Evolutionary conservation across 2,888 invertebrate genomes (phyloP).

Genomic region (Drosophila ochracea): DNA sequence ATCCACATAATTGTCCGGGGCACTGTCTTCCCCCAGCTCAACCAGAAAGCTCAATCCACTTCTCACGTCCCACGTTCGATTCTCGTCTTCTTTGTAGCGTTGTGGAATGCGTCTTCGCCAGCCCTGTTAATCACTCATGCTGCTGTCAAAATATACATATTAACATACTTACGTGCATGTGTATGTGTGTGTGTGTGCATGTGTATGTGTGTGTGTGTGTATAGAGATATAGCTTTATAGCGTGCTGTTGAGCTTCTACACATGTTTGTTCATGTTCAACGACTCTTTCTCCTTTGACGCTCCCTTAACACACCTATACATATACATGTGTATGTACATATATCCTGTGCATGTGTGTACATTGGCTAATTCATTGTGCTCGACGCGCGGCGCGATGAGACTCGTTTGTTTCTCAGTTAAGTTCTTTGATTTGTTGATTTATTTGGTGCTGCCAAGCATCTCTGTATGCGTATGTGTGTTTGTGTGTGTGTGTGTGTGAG

Average conservation of each 20-base stretch:
- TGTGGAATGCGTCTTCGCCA: conserved; percentile 14
- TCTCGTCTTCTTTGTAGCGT: not conserved
- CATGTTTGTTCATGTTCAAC: conserved; percentile 32
- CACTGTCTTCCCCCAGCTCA: not conserved
- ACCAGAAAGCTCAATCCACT: not conserved
- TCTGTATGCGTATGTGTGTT: not conserved
- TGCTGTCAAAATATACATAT: conserved; percentile 40
- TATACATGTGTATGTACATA: not conserved
- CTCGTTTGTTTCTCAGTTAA: conserved; percentile 62
- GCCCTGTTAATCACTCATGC: conserved; percentile 62
- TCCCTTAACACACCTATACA: conserved; percentile 28
- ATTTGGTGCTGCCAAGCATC: conserved; percentile 37
- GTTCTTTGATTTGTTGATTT: conserved; percentile 71
- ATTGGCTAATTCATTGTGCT: conserved; percentile 51
- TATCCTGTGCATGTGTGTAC: conserved; percentile 11
- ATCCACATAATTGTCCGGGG: conserved; percentile 58
- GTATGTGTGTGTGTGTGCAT: not conserved
- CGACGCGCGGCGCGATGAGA: conserved; percentile 33
- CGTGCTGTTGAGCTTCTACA: conserved; percentile 32
- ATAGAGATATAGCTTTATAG: conserved; percentile 8
- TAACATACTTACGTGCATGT: not conserved
- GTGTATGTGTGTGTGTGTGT: not conserved
- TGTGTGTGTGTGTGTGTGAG: not conserved
- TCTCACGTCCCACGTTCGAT: not conserved
- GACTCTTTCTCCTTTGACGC: conserved; percentile 4